Base-by-base conservation (phyloP, 1,140 invertebrate species). In the Galendromus occidentalis region DNA sequence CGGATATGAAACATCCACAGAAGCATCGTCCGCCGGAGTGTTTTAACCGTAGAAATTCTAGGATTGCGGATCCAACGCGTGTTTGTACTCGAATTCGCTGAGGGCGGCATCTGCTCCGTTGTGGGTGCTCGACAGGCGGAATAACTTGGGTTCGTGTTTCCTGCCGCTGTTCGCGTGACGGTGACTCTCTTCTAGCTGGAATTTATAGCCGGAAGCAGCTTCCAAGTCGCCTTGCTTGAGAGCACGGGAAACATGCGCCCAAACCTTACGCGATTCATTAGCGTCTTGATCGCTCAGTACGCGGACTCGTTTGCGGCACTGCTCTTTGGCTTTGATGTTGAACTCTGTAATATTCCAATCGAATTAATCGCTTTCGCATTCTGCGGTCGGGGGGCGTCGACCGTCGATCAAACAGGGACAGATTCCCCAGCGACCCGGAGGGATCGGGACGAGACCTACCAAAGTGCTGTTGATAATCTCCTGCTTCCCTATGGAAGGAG, bases 211-310 rank as follows among this genome's bases (percentile, higher is more conserved):
- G 5, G 81, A 81, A n/a, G 81, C 82, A 1, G 68, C 70, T 9
- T 72, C 74, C 22, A 82, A 75, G 68, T 80, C 73, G 42, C 77
- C 77, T 5, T 71, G 68, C 59, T 77, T 76, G 39, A 83, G 71
- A 66, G 77, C 75, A 28, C 73, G 71, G 2, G 80, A 82, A 4
- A 83, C 82, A 68, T 81, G 75, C 67, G 76, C 70, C 81, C 82
- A 83, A 33, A 83, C 70, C 65, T 77, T 74, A 29, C 79, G 71
- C 22, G 79, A 80, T 70, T 80, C 79, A 71, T 73, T 75, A 20
- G 74, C 72, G 18, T 66, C 71, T 69, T 80, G 79, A 47, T 73
- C 68, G 6, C 75, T 73, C 9, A 75, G 59, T 17, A 74, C 76
- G 29, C 72, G 71, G 7, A 80, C 75, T 63, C 71, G 70, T 68